phyloP scores from a whole-genome alignment of 1,140 invertebrate species.

The Leptinotarsa texana region DNA sequence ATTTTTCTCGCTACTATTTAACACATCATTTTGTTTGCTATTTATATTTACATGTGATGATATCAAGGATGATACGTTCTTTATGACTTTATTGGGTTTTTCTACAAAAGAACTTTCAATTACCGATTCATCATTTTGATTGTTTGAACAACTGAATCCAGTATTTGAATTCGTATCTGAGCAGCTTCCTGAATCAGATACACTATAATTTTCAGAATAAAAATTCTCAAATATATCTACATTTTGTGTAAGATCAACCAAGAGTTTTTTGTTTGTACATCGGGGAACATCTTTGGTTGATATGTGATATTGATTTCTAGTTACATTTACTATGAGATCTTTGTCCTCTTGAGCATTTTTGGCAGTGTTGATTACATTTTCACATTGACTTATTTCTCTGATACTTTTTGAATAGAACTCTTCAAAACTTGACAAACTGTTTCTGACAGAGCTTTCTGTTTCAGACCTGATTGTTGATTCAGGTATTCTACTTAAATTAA shows the following conservation, averaged over 20 bases:
- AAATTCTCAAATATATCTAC: neutral
- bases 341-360: neutral
- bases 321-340: neutral
- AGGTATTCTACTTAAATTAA: neutral
- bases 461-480: neutral
- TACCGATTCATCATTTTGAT: neutral
- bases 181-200: neutral
- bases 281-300: neutral
- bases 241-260: neutral
- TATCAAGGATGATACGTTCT: no score
- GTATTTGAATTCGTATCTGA: no score
- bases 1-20: no score
- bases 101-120: neutral
- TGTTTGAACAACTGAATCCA: no score
- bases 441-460: neutral
- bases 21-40: no score
- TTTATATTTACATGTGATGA: no score
- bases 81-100: no score
- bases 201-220: neutral
- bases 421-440: neutral
- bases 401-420: neutral
- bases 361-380: conserved; percentile 3
- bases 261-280: neutral
- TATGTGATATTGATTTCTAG: neutral
- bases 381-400: neutral